Conservation (phyloP, 2,113 vertebrate species). For the Mugil cephalus region DNA sequence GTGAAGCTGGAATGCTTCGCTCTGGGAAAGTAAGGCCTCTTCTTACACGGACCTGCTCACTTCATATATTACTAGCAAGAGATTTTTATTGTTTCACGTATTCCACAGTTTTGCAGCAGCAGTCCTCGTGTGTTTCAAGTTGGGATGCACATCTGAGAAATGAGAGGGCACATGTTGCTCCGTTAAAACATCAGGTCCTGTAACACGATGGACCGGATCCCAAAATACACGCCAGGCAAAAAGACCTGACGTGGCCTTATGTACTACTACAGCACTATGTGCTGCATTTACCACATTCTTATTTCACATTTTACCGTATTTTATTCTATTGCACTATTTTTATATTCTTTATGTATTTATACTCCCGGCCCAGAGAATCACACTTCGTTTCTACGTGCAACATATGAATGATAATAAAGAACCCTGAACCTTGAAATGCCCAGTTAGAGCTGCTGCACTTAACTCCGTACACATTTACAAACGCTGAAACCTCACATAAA, state of each 20-base stretch:
- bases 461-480: background rate
- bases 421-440: too few relatives aligned
- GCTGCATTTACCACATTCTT: too few relatives aligned
- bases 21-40: conserved; percentile 95
- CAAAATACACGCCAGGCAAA: background rate
- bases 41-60: conserved; percentile 3
- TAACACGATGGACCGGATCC: background rate
- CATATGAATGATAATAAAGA: too few relatives aligned
- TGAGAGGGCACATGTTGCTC: background rate
- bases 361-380: too few relatives aligned
- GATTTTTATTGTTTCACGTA: conserved; percentile 31
- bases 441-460: conserved; percentile 4
- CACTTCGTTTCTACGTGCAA: too few relatives aligned
- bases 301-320: too few relatives aligned
- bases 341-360: too few relatives aligned
- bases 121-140: conserved; percentile 33
- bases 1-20: conserved; percentile 97
- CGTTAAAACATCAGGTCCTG: conserved; percentile 20
- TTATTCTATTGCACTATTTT: too few relatives aligned
- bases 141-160: conserved; percentile 26
- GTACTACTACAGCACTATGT: too few relatives aligned
- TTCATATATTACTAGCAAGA: conserved; percentile 26
- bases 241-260: background rate
- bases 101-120: conserved; percentile 22
- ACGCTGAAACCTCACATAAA: background rate